Evolutionary conservation across 2,797 vertebrate genomes (phyloP).

Genomic region (Hafferia zeledoni): DNA sequence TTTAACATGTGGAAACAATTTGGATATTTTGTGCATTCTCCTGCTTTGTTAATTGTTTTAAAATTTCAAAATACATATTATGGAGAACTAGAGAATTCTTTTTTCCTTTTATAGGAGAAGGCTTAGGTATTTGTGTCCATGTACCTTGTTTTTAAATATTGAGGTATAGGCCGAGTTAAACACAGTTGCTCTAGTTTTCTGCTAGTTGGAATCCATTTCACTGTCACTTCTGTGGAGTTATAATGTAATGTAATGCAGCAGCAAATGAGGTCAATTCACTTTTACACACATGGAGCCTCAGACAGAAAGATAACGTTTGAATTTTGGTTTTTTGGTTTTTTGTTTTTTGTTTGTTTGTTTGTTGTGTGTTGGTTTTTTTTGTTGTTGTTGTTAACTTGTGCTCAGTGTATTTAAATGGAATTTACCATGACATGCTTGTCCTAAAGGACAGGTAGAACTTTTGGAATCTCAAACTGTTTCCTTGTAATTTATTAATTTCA

Average conservation of each 20-base stretch:
- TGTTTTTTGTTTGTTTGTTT: not conserved
- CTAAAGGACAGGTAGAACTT: conserved; percentile 43
- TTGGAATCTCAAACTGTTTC: conserved; percentile 1
- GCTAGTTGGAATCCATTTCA: not conserved
- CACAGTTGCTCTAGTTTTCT: not conserved
- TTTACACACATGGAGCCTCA: not conserved
- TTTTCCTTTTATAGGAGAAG: not conserved
- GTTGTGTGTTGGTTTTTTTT: not conserved
- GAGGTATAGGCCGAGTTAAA: not conserved
- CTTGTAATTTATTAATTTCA: conserved; percentile 58
- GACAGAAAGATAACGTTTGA: not conserved
- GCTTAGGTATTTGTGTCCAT: not conserved
- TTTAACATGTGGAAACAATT: not conserved
- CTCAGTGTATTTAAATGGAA: conserved; percentile 23
- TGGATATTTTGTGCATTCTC: not conserved
- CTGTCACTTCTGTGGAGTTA: not conserved
- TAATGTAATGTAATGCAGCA: not conserved
- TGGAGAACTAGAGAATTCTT: not conserved
- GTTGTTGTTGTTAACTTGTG: not conserved
- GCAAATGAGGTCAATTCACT: not conserved
- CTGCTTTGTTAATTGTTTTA: not conserved
- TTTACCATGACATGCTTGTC: conserved; percentile 18
- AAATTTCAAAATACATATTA: not conserved
- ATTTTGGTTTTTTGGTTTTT: not conserved
- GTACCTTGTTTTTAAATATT: not conserved